Evolutionary conservation across 2,888 invertebrate species (phyloP), one percentile per base, ranked within the genome.

Genomic region (Cyrtodaria siliqua): DNA sequence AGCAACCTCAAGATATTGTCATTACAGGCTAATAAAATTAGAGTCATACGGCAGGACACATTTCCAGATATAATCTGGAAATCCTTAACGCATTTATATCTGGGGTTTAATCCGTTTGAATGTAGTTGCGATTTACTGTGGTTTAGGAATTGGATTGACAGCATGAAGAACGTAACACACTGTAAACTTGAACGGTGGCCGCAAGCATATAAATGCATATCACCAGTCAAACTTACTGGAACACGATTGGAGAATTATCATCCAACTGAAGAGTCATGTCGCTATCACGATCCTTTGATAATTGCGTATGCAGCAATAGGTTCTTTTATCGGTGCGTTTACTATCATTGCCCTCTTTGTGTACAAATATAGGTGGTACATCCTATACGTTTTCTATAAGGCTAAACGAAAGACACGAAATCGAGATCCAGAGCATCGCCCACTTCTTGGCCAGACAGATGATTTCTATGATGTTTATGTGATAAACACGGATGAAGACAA

Each of bases 61-160:
- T 44, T 44, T 16, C 6, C 64, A 4, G 1, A 14, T 2, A 59
- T 59, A 18, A 40, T 60, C n/a, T 16, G 24, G 18, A 42, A 55
- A 12, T 49, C 53, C 3, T 26, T 72, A 12, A 27, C 52, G 26
- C 40, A 18, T 9, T 14, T 72, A 14, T 24, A 57, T 38, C n/a
- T 72, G 8, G 44, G 59, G 6, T 55, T 63, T 14, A 83, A 83
- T 42, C 67, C 71, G 8, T 74, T 74, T 16, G 57, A 55, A 6
- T 83, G 80, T 50, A 57, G 55, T 1, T 77, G 82, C 52, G 44
- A 62, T 12, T 40, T 72, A 16, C 42, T 40, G 1, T 81, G 76
- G 77, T 80, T 81, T 59, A 68, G 68, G n/a, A 27, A 70, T 18
- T 56, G 60, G 59, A 52, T 83, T 12, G 20, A 47, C 16, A 44